These are phyloP conservation scores for Saturnia pavonia DNA, from an alignment of 2,888 invertebrate genomes.

Conservation along the genomic window DNA sequence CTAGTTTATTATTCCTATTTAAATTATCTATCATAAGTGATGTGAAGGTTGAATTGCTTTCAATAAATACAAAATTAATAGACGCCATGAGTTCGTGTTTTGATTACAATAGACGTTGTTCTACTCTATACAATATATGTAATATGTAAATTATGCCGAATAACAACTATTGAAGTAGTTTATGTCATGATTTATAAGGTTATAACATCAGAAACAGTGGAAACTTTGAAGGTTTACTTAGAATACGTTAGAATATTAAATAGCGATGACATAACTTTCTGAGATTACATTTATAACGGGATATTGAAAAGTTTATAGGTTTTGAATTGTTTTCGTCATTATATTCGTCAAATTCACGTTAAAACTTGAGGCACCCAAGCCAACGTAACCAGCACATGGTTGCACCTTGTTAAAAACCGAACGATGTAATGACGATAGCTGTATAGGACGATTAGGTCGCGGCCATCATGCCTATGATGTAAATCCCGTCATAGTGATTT, in stretches of 20 bases:
- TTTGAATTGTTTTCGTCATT: background rate
- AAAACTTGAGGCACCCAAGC: too few relatives aligned
- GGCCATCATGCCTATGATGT: too few relatives aligned
- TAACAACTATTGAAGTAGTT: background rate
- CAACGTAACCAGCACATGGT: too few relatives aligned
- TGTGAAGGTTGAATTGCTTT: constrained; percentile 23
- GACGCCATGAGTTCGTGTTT: constrained; percentile 32
- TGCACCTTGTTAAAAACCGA: too few relatives aligned
- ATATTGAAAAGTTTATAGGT: background rate
- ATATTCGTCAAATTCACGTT: background rate
- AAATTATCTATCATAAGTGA: constrained; percentile 25
- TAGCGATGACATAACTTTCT: background rate
- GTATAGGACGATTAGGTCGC: too few relatives aligned
- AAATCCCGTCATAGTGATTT: too few relatives aligned
- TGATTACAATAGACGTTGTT: constrained; percentile 23
- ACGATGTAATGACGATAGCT: too few relatives aligned
- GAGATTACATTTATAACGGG: background rate
- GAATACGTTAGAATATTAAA: background rate
- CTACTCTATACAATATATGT: constrained; percentile 17
- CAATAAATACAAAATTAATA: constrained; percentile 26
- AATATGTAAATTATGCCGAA: background rate
- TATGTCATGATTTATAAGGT: background rate
- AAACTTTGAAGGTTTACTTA: background rate
- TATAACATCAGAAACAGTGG: background rate
- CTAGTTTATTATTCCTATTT: constrained; percentile 23